Conservation (phyloP, 2,888 invertebrate genomes). For the Drosophila mettleri region DNA sequence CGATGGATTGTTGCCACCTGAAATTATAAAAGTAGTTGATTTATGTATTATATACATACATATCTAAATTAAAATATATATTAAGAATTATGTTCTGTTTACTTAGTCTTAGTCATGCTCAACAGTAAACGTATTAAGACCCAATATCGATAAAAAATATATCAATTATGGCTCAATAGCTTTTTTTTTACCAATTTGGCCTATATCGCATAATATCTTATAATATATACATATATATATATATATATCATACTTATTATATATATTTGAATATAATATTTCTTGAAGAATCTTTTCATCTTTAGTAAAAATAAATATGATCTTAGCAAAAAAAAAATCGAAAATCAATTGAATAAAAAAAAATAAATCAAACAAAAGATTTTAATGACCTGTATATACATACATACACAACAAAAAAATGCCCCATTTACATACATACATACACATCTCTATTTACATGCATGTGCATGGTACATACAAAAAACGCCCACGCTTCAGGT, state of each 20-base stretch:
- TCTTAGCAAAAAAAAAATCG: neutral
- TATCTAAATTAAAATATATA: too few relatives aligned
- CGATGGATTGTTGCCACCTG: conserved; percentile 46
- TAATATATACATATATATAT: neutral
- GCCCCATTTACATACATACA: neutral
- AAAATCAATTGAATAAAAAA: neutral
- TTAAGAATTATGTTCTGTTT: too few relatives aligned
- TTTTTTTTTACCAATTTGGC: neutral
- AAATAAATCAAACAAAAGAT: neutral
- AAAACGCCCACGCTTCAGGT: conserved; percentile 12
- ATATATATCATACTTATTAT: neutral
- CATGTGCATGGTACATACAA: conserved; percentile 9
- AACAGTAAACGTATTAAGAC: too few relatives aligned
- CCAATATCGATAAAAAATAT: too few relatives aligned
- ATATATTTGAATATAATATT: neutral
- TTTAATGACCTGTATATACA: neutral
- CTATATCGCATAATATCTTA: neutral
- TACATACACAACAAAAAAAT: neutral
- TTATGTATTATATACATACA: too few relatives aligned
- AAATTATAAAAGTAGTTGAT: too few relatives aligned
- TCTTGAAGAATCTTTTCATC: too few relatives aligned
- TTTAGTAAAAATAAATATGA: neutral
- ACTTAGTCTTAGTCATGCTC: too few relatives aligned
- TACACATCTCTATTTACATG: too few relatives aligned
- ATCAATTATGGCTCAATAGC: neutral